Evolutionary conservation across 35 echinoderm and acorn worm genomes (phyloP).

Genomic region (Ophiothrix spiculata): DNA sequence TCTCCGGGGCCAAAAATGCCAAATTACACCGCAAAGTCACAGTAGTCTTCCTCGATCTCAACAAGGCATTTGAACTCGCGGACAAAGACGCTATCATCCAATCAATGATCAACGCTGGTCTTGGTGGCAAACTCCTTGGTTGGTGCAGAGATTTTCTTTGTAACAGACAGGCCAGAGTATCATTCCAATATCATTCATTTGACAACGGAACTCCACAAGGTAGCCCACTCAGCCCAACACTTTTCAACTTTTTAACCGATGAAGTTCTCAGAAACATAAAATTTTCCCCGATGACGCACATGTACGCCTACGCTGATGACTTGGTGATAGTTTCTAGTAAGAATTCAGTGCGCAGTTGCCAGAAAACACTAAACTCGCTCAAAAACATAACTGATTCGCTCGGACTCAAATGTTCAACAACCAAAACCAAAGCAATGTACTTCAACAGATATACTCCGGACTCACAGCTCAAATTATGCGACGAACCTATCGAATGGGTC

Average conservation of each 20-base stretch:
- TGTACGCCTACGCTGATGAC: slow-evolving; percentile 26
- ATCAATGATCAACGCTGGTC: slow-evolving; percentile 25
- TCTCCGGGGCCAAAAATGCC: slow-evolving; percentile 12
- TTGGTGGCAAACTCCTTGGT: slow-evolving; percentile 6
- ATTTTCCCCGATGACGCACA: not conserved
- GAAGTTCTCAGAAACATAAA: not conserved
- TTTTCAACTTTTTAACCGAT: slow-evolving; percentile 30
- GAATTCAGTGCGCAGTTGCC: slow-evolving; percentile 2
- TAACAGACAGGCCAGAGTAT: slow-evolving; percentile 8
- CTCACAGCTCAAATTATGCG: not conserved
- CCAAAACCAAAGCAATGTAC: slow-evolving; percentile 13
- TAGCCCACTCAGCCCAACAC: slow-evolving; percentile 30
- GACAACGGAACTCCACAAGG: slow-evolving; percentile 23
- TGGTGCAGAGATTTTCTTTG: slow-evolving; percentile 16
- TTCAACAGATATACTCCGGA: not conserved
- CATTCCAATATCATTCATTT: slow-evolving; percentile 12
- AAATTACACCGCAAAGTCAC: slow-evolving; percentile 1
- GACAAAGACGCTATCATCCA: slow-evolving; percentile 23
- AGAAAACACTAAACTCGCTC: not conserved
- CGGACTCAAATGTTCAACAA: not conserved
- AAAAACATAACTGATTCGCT: not conserved
- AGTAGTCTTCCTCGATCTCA: slow-evolving; percentile 10
- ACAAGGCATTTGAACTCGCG: slow-evolving; percentile 28
- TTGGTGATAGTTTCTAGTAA: slow-evolving; percentile 19
- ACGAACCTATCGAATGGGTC: slow-evolving; percentile 1